phyloP scores from a whole-genome alignment of 1,140 invertebrate species.

The Drosophila santomea region DNA sequence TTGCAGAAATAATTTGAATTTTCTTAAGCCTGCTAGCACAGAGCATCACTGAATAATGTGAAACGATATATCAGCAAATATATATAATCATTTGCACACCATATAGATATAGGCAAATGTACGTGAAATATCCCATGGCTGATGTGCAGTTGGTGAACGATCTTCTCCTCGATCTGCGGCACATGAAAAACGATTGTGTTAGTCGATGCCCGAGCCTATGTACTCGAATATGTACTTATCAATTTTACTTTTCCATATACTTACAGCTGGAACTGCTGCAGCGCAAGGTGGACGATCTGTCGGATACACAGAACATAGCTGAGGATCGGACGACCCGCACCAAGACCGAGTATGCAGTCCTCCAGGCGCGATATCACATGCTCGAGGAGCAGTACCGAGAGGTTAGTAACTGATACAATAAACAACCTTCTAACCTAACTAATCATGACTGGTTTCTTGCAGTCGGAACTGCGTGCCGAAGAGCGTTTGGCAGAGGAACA shows the following conservation, averaged over 20 bases:
- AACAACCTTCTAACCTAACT: no score
- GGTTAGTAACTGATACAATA: constrained; percentile 82
- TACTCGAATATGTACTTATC: background rate
- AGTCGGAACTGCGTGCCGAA: constrained; percentile 92
- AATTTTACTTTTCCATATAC: constrained; percentile 28
- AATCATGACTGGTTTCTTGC: background rate
- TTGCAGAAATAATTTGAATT: constrained; percentile 55
- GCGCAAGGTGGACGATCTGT: constrained; percentile 94
- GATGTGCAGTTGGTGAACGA: constrained; percentile 79
- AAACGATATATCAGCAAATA: constrained; percentile 5
- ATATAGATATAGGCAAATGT: constrained; percentile 74
- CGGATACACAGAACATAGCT: constrained; percentile 92
- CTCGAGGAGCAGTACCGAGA: constrained; percentile 96
- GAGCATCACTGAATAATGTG: constrained; percentile 29
- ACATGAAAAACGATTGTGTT: constrained; percentile 82
- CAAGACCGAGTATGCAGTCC: constrained; percentile 95
- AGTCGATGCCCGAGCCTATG: constrained; percentile 34
- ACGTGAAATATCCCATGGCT: constrained; percentile 82
- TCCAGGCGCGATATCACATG: constrained; percentile 95
- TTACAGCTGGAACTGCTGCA: constrained; percentile 94
- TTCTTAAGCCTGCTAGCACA: constrained; percentile 21
- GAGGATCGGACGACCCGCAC: constrained; percentile 94
- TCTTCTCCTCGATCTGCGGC: constrained; percentile 75
- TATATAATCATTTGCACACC: constrained; percentile 16
- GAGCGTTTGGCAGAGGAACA: constrained; percentile 94